Percentiles rank a stretch among this genome's conserved stretches.
phyloP scores from a whole-genome alignment of 2,888 invertebrate genomes.

The Ophion ellenae region DNA sequence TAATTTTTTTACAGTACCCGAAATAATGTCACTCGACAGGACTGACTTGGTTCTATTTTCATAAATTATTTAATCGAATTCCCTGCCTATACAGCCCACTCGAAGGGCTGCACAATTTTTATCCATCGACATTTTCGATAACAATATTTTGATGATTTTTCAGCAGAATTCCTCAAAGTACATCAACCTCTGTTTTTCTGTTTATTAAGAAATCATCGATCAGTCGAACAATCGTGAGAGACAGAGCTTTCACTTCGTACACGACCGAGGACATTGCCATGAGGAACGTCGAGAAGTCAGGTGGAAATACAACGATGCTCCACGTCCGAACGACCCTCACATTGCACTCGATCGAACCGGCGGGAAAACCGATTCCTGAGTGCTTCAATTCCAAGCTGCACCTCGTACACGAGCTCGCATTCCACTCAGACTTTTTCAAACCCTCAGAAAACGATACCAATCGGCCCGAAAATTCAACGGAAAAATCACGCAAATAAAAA shows the following conservation, averaged over 20 bases:
- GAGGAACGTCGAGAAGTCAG: constrained; percentile 34
- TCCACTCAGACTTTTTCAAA: constrained; percentile 32
- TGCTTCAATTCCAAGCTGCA: constrained; percentile 34
- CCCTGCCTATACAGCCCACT: too few species aligned
- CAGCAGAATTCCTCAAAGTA: neutral
- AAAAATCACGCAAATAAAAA: neutral
- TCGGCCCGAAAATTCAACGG: neutral
- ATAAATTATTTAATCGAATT: too few species aligned
- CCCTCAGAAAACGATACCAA: neutral
- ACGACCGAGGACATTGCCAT: constrained; percentile 59
- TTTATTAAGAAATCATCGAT: constrained; percentile 56
- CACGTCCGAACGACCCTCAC: constrained; percentile 50
- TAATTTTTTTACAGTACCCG: too few species aligned
- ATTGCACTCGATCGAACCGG: constrained; percentile 24
- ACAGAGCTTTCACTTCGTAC: constrained; percentile 45
- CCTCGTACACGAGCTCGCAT: constrained; percentile 16
- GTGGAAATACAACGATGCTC: constrained; percentile 54
- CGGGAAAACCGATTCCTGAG: constrained; percentile 12
- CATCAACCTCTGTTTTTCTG: neutral
- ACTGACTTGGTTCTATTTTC: too few species aligned
- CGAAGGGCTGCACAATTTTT: too few species aligned
- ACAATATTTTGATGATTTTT: neutral
- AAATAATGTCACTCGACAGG: too few species aligned
- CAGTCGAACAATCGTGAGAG: constrained; percentile 47
- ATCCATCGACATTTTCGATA: neutral